phyloP scores from a whole-genome alignment of 2,888 invertebrate genomes.

The Tinea pellionella region DNA sequence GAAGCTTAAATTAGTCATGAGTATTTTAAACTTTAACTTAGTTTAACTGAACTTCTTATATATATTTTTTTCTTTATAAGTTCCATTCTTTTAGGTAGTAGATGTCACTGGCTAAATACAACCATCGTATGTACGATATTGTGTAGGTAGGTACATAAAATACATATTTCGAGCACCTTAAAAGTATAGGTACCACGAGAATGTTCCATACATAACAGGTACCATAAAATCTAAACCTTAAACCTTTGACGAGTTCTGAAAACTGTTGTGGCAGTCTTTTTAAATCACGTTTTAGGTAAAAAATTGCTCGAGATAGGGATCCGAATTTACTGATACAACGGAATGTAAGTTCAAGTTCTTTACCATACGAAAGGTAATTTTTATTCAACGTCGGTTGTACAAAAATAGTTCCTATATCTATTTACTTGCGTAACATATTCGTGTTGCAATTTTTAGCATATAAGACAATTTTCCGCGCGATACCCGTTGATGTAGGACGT shows the following conservation, averaged over 20 bases:
- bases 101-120: no score
- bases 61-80: no score
- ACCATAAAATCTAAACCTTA: slow-evolving; percentile 23
- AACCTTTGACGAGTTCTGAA: slow-evolving; percentile 18
- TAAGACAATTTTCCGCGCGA: slow-evolving; percentile 40
- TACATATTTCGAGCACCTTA: no score
- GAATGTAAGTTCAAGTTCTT: slow-evolving; percentile 50
- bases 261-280: slow-evolving; percentile 32
- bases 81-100: no score
- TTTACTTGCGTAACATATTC: slow-evolving; percentile 33
- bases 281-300: slow-evolving; percentile 49
- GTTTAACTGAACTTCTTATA: no score
- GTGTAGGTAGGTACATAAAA: background rate
- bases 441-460: slow-evolving; percentile 24
- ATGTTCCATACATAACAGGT: no score
- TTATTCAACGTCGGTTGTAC: slow-evolving; percentile 21
- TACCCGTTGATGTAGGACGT: slow-evolving; percentile 61
- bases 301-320: slow-evolving; percentile 51
- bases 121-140: no score
- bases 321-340: slow-evolving; percentile 59
- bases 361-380: slow-evolving; percentile 31
- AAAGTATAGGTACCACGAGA: no score
- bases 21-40: no score
- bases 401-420: slow-evolving; percentile 40
- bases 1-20: no score